Percentiles rank a stretch among this genome's conserved stretches.
Evolutionary conservation across 2,113 vertebrate genomes (phyloP).

Genomic region (Corvus cornix): DNA sequence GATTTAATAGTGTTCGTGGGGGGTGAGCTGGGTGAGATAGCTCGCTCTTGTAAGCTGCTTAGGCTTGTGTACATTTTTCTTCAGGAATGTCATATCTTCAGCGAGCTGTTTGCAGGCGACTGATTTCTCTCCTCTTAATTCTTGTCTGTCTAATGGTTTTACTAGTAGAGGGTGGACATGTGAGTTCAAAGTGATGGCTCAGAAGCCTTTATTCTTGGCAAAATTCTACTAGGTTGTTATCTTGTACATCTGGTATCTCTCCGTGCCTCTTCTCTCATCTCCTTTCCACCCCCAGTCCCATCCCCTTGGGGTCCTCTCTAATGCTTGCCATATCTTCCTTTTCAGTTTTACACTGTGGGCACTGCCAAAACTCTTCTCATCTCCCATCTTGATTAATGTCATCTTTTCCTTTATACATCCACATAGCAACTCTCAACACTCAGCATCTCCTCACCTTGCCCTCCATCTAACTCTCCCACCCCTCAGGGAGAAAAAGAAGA

Average conservation of each 20-base stretch:
- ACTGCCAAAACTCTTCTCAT: neutral
- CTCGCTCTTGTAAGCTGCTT: slow-evolving; percentile 56
- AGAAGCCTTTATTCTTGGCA: neutral
- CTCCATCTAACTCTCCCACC: neutral
- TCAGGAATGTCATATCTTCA: slow-evolving; percentile 56
- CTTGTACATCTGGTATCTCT: neutral
- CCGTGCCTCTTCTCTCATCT: neutral
- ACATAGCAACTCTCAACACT: neutral
- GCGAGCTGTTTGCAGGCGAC: slow-evolving; percentile 41
- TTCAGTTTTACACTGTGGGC: neutral
- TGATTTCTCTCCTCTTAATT: slow-evolving; percentile 45
- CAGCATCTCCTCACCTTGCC: neutral
- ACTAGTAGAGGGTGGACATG: slow-evolving; percentile 11
- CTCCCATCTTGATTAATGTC: neutral
- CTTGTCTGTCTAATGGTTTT: slow-evolving; percentile 51
- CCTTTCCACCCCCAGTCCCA: neutral
- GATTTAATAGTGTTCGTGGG: slow-evolving; percentile 55
- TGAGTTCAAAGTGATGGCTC: slow-evolving; percentile 12
- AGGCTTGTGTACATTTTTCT: slow-evolving; percentile 60
- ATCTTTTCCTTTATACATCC: neutral
- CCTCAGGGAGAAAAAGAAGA: neutral
- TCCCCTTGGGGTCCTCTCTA: neutral
- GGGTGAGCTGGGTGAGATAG: slow-evolving; percentile 13
- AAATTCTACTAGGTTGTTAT: neutral
- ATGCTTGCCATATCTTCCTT: neutral